Conservation (phyloP, 2,797 vertebrate species). For the Lemur catta region DNA sequence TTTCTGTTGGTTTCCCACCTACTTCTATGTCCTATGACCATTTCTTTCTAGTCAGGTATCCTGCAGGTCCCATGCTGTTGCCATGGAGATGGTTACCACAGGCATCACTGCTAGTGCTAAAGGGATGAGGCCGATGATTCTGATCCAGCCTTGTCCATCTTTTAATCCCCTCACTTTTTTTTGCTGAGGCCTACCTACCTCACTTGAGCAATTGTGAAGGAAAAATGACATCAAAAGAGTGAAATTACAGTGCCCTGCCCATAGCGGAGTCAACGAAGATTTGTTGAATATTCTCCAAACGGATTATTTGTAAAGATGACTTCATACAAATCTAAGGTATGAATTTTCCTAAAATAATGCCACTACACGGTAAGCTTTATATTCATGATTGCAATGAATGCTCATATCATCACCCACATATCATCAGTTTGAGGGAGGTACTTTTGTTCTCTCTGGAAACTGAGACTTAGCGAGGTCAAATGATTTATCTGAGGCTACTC, state of each 20-base stretch:
- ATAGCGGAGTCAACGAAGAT: too few species aligned
- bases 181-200: background rate
- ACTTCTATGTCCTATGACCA: background rate
- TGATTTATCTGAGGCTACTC: background rate
- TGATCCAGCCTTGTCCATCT: background rate
- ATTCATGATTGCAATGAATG: too few species aligned
- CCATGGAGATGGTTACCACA: constrained; percentile 38
- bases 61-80: background rate
- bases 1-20: background rate
- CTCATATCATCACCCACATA: fast-evolving
- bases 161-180: background rate
- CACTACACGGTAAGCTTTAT: background rate
- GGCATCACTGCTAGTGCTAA: background rate
- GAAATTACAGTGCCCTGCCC: background rate
- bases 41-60: background rate
- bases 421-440: background rate
- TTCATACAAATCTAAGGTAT: background rate
- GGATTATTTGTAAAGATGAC: background rate
- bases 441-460: background rate
- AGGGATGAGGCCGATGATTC: background rate
- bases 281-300: background rate
- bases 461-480: background rate
- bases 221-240: background rate
- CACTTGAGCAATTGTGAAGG: background rate
- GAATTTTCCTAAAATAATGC: background rate